Percentiles rank a stretch among this genome's conserved stretches.
These are phyloP conservation scores for Ditula angustiorana DNA, from an alignment of 2,888 invertebrate genomes.

Conservation along the genomic window DNA sequence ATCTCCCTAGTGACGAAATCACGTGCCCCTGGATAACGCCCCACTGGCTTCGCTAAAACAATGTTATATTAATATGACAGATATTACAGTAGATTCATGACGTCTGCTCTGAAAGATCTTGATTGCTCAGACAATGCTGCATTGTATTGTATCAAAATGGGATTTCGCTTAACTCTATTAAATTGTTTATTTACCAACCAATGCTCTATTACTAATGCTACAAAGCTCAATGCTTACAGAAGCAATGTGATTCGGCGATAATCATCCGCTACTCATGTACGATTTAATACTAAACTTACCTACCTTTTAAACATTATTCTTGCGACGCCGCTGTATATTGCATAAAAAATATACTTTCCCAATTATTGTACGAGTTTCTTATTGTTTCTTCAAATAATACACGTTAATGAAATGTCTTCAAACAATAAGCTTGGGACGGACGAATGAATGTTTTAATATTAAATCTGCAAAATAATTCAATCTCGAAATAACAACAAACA, in stretches of 20 bases:
- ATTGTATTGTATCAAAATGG: constrained; percentile 52
- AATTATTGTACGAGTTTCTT: not conserved
- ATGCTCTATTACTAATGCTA: constrained; percentile 19
- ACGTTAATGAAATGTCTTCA: constrained; percentile 9
- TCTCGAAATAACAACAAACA: constrained; percentile 54
- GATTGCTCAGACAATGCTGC: constrained; percentile 57
- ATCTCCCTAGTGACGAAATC: constrained; percentile 72
- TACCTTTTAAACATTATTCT: not conserved
- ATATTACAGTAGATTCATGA: constrained; percentile 55
- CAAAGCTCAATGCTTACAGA: not conserved
- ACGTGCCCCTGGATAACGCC: constrained; percentile 55
- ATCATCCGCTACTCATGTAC: not conserved
- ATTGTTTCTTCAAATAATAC: not conserved
- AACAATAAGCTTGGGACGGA: not conserved
- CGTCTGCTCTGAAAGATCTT: constrained; percentile 56
- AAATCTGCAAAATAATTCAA: constrained; percentile 51
- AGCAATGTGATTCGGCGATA: too few relatives aligned
- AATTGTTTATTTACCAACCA: constrained; percentile 37
- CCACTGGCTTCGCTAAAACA: constrained; percentile 46
- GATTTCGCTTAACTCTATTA: constrained; percentile 46
- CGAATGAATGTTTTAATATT: constrained; percentile 39
- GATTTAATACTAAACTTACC: not conserved
- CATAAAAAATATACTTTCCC: not conserved
- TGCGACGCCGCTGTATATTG: not conserved
- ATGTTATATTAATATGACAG: constrained; percentile 59